A percentile compares a stretch with the other conserved stretches of the same genome.
phyloP scores from a whole-genome alignment of 2,888 invertebrate species.

The Tyria jacobaeae region DNA sequence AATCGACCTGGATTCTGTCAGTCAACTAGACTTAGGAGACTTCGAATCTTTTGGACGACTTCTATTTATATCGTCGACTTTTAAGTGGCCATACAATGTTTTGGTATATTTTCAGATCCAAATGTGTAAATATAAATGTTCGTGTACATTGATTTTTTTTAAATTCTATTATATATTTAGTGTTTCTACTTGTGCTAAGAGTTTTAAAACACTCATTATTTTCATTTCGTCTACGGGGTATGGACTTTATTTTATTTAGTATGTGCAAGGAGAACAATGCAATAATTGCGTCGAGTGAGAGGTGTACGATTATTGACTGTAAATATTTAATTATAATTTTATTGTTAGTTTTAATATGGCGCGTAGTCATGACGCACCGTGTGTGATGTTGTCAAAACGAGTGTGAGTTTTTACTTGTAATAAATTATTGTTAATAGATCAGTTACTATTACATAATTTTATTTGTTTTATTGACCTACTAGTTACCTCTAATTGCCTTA shows the following conservation, averaged over 20 bases:
- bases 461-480: constrained; percentile 30
- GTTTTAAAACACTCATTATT: constrained; percentile 13
- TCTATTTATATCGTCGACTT: constrained; percentile 16
- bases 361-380: constrained; percentile 65
- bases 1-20: constrained; percentile 14
- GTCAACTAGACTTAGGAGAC: constrained; percentile 13
- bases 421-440: constrained; percentile 86
- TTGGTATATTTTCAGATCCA: constrained; percentile 28
- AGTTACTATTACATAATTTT: constrained; percentile 69
- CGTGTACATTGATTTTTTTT: constrained; percentile 31
- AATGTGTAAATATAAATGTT: constrained; percentile 35
- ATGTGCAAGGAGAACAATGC: constrained; percentile 36
- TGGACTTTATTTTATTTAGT: constrained; percentile 16
- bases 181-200: constrained; percentile 36
- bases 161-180: constrained; percentile 25
- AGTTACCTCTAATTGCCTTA: too few species aligned
- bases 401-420: constrained; percentile 80
- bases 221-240: constrained; percentile 14
- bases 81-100: constrained; percentile 35
- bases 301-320: constrained; percentile 58
- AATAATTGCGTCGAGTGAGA: constrained; percentile 50
- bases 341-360: constrained; percentile 62
- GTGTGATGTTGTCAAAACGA: constrained; percentile 72
- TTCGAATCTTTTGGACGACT: constrained; percentile 14
- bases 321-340: constrained; percentile 73